Conservation (phyloP, 2,113 vertebrate genomes). For the Chamaea fasciata region DNA sequence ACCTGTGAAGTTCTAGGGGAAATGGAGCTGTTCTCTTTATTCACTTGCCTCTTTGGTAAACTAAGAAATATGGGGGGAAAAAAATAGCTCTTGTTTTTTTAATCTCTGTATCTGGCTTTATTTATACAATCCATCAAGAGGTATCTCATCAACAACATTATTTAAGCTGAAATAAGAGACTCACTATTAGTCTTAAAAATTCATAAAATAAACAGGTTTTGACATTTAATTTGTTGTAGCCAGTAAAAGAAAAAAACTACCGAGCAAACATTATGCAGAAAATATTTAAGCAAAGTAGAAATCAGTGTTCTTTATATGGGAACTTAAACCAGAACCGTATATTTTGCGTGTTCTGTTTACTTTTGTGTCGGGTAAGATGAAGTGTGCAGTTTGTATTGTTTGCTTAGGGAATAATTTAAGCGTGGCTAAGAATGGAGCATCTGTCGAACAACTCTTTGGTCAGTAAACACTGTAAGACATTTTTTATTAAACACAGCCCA, state of each 20-base stretch:
- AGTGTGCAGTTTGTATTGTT: conserved; percentile 15
- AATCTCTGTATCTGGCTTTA: background rate
- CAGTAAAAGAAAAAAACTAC: background rate
- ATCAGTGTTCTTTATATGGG: background rate
- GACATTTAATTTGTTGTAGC: conserved; percentile 29
- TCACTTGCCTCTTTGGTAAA: background rate
- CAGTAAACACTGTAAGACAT: conserved; percentile 27
- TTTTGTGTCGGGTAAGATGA: background rate
- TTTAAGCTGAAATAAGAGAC: conserved; percentile 11
- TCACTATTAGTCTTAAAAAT: conserved; percentile 7
- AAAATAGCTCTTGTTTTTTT: background rate
- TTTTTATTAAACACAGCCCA: conserved; percentile 25
- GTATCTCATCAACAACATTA: background rate
- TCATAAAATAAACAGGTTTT: conserved; percentile 25
- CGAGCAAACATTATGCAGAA: background rate
- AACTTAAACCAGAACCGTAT: background rate
- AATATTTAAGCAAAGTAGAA: background rate
- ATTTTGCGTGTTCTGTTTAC: conserved; percentile 17
- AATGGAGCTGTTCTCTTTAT: background rate
- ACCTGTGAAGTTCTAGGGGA: background rate
- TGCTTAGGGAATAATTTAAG: conserved; percentile 40
- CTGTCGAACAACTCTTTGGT: background rate
- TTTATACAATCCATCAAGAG: conserved; percentile 14
- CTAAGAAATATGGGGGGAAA: background rate
- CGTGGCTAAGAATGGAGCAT: conserved; percentile 14